Base-by-base conservation (phyloP, 2,797 vertebrate species). In the Oryzias dopingdopingensis region DNA sequence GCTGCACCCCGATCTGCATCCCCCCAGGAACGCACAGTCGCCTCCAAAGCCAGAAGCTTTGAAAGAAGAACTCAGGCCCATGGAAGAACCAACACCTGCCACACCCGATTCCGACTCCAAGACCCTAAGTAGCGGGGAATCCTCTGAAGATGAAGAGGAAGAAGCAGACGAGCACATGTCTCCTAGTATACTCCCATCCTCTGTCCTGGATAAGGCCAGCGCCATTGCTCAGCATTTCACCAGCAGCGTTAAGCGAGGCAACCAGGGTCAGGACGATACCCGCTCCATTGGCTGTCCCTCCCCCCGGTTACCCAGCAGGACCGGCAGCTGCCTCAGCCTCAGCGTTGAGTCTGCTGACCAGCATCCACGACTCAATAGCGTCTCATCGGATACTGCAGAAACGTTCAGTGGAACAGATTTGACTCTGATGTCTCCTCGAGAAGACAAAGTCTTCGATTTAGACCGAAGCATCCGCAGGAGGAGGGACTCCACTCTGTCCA, bases 121-220 rank as follows among this genome's bases (percentile, higher is more conserved):
- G 74, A 78, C 86, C 1, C 41, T 92, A 65, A 96, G 94, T 73
- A 94, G 95, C 0, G 94, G 90, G 5, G 94, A 96, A 12, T 91
- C 90, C 0, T 94, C 94, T 0, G 89, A 90, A 16, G 89, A 92
- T 0, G 91, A 90, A 14, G 88, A 92, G 0, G 75, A 87, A 8
- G 89, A 73, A 0, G 47, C 41, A 1, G 70, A 47, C 4, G 57
- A 58, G 7, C 67, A 53, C 40, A 59, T 40, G 4, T 40, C 88
- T 0, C 16, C 62, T 59, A 94, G 94, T 70, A 95, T 98, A 67
- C 91, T 98, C 8, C 96, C 95, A 0, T 90, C 94, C 4, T 98
- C 96, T 0, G 95, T 98, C 62, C 88, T 98, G 57, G 92, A 94
- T 71, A 92, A 94, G 77, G 94, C 96, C 61, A 90, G 94, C 0